phyloP scores from a whole-genome alignment of 1,140 invertebrate genomes.

The Drosophila prosaltans region DNA sequence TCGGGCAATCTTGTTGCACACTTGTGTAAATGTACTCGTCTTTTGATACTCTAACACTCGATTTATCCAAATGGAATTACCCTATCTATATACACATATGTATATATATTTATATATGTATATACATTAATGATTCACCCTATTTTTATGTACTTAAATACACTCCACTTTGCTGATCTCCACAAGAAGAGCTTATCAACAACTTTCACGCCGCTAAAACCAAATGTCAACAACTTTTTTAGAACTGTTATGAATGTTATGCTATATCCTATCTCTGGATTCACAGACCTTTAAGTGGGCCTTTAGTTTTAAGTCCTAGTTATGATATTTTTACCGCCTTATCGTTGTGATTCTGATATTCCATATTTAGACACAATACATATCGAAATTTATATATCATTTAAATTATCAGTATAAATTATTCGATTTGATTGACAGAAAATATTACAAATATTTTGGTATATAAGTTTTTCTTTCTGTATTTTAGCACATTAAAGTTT shows the following conservation, averaged over 20 bases:
- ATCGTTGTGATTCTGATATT: constrained; percentile 56
- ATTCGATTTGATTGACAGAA: constrained; percentile 29
- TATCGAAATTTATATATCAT: constrained; percentile 53
- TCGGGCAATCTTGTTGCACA: constrained; percentile 37
- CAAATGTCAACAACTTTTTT: neutral
- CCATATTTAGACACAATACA: constrained; percentile 46
- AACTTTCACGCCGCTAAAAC: neutral
- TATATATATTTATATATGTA: constrained; percentile 17
- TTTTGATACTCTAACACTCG: constrained; percentile 74
- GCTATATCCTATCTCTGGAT: constrained; percentile 48
- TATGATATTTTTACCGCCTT: constrained; percentile 62
- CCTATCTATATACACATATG: constrained; percentile 18
- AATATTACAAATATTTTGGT: constrained; percentile 32
- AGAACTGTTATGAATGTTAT: constrained; percentile 17
- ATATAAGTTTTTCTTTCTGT: constrained; percentile 43
- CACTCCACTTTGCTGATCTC: constrained; percentile 47
- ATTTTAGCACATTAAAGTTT: constrained; percentile 63
- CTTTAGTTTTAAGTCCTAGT: constrained; percentile 68
- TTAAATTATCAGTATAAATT: constrained; percentile 55
- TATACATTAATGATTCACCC: constrained; percentile 7
- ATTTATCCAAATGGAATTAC: constrained; percentile 37
- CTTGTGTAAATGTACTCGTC: constrained; percentile 18
- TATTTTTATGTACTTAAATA: constrained; percentile 61
- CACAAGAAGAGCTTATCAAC: constrained; percentile 21
- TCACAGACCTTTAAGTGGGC: constrained; percentile 45